Evolutionary conservation across 2,797 vertebrate species (phyloP).

Genomic region (Coracias cyanogaster): DNA sequence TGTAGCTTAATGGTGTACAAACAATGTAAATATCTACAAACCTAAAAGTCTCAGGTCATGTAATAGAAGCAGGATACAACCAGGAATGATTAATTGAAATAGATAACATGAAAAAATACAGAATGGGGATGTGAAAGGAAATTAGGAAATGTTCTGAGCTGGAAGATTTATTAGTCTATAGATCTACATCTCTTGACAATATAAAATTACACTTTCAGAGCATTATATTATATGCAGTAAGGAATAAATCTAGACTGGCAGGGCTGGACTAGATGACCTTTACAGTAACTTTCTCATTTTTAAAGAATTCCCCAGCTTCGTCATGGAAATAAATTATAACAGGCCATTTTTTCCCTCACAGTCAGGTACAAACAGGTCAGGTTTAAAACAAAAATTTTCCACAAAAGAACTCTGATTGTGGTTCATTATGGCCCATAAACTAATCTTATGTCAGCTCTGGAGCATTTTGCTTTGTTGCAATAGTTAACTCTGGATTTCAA

Average conservation of each 20-base stretch:
- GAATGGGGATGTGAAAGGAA: conserved; percentile 12
- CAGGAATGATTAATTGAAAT: not conserved
- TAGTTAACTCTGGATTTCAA: not conserved
- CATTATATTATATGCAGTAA: not conserved
- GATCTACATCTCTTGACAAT: not conserved
- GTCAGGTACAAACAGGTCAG: not conserved
- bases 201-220: conserved; percentile 34
- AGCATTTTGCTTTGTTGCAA: not conserved
- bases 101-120: not conserved
- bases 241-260: conserved; percentile 17
- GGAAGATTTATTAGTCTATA: conserved; percentile 28
- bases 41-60: not conserved
- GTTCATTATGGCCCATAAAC: not conserved
- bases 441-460: not conserved
- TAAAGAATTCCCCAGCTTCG: not conserved
- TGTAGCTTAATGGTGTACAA: not conserved
- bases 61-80: not conserved
- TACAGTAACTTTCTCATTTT: not conserved
- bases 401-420: not conserved
- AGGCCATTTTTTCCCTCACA: not conserved
- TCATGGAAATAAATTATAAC: not conserved
- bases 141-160: conserved; percentile 27
- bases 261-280: conserved; percentile 22
- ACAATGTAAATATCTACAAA: not conserved
- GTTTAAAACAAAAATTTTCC: not conserved